Base-by-base conservation (phyloP, 2,797 vertebrate species). In the Distichodus sexfasciatus region DNA sequence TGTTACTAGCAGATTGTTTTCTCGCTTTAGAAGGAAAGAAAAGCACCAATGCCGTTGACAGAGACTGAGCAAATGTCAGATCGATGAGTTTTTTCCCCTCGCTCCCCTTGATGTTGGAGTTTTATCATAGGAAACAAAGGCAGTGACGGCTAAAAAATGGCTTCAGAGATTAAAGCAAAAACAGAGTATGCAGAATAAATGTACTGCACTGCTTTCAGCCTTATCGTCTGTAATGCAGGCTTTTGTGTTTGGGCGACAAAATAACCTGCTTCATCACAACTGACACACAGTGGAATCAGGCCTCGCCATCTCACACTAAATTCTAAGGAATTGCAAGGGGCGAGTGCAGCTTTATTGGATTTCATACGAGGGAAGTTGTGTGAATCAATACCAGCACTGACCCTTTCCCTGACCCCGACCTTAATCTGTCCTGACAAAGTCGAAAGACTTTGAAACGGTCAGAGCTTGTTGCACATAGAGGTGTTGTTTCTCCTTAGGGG, bases 91-190 rank as follows among this genome's bases (percentile, higher is more conserved):
- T 43, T 41, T 47, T 19, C 35, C 44, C 36, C 29, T 24, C 33
- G 7, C 47, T 26, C 40, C 53, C 19, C 47, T 48, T 65, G 54
- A 38, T 7, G 21, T 40, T 12, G 15, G 40, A 36, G 60, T 33
- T 65, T 51, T 50, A 24, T 57, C 50, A 48, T n/a, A 44, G 36
- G 14, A 59, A 36, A 23, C 46, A 60, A 44, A 7, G 15, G 36
- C 29, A 66, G 4, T 44, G 55, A 61, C 41, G 15, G 21, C 46
- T 51, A 17, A 66, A 35, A 59, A 40, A 24, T 44, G 53, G 65
- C 41, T 63, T 72, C 70, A 10, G 7, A 46, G 70, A 66, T 66
- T 36, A 59, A 61, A 66, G 55, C 28, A 15, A 66, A 35, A 17
- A 31, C 31, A 51, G 26, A 19, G 19, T 12, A 14, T 43, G 6